phyloP scores from a whole-genome alignment of 2,113 vertebrate genomes.

The Solea senegalensis region DNA sequence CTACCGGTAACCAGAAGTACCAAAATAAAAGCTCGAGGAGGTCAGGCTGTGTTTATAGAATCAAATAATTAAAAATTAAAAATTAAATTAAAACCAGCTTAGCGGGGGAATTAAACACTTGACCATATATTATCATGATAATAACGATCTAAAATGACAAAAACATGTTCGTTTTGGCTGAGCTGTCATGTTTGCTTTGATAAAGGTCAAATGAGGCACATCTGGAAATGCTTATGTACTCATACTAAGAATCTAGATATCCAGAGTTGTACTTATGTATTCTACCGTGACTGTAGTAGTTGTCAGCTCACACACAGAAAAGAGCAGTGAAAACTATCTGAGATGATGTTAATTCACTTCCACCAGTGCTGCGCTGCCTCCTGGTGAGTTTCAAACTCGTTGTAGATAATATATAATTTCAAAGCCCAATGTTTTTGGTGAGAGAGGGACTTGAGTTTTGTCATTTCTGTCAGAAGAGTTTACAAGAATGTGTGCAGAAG shows the following conservation, averaged over 20 bases:
- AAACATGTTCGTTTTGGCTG: no score
- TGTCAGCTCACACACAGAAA: no score
- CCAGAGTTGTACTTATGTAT: neutral
- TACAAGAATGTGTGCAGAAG: neutral
- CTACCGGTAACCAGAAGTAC: no score
- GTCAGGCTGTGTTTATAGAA: no score
- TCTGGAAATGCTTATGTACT: neutral
- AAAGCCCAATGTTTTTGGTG: conserved; percentile 23
- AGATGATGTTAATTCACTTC: conserved; percentile 17
- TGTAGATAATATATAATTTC: conserved; percentile 31
- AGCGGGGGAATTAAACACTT: no score
- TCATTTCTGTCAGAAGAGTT: conserved; percentile 32
- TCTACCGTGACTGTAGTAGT: neutral
- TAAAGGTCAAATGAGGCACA: neutral
- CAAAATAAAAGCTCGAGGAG: no score
- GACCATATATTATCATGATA: no score
- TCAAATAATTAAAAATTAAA: no score
- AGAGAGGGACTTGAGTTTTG: conserved; percentile 24
- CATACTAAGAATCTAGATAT: neutral
- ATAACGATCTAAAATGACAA: no score
- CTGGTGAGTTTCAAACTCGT: conserved; percentile 30
- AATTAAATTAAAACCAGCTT: no score
- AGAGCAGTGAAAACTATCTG: conserved; percentile 2
- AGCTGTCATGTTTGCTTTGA: no score
- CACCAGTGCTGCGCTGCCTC: conserved; percentile 1